Evolutionary conservation across 2,888 invertebrate genomes (phyloP), one percentile per base, ranked within the genome.

Genomic region (Drosophila eohydei): DNA sequence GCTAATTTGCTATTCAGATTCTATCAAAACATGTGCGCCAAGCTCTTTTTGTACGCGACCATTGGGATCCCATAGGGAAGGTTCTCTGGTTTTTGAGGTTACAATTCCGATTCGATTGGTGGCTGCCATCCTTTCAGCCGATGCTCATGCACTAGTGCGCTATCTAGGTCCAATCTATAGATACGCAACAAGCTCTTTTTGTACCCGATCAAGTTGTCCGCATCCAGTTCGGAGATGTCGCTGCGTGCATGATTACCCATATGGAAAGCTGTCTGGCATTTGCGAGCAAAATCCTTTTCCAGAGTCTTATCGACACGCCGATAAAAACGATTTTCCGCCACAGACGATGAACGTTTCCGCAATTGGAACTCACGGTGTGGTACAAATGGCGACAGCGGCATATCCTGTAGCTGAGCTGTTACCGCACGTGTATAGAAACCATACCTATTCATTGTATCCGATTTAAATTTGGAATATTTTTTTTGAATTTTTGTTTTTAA

Each of bases 81-180:
- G 21, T 21, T 21, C 21, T 21, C 21, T 21, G 21, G 21, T 1
- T 21, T 3, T 16, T 16, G 12, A 0, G 14, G 30, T 4, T 28
- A 30, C n/a, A 40, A 16, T n/a, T 38, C 26, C 11, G 11, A 44
- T 21, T 38, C 46, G 1, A 30, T n/a, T 32, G 30, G 12, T 12
- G 64, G 54, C 8, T 63, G 63, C 66, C 63, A 63, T 0, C 50
- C 30, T n/a, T 64, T 67, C 50, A 50, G 32, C 2, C 55, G 55
- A 38, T 64, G 67, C 36, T 56, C 50, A 51, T 65, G 48, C 2
- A n/a, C 48, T 0, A 41, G n/a, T 12, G 56, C 56, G 32, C 65
- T 56, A 26, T 67, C 36, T 5, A 67, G 32, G 28, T 67, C 16
- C 32, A 51, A 51, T 6, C 36, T 43, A 2, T 32, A 64, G 0